A percentile compares a stretch with the other conserved stretches of the same genome.
phyloP scores from a whole-genome alignment of 2,888 invertebrate genomes.

The Zygogramma bicolorata region DNA sequence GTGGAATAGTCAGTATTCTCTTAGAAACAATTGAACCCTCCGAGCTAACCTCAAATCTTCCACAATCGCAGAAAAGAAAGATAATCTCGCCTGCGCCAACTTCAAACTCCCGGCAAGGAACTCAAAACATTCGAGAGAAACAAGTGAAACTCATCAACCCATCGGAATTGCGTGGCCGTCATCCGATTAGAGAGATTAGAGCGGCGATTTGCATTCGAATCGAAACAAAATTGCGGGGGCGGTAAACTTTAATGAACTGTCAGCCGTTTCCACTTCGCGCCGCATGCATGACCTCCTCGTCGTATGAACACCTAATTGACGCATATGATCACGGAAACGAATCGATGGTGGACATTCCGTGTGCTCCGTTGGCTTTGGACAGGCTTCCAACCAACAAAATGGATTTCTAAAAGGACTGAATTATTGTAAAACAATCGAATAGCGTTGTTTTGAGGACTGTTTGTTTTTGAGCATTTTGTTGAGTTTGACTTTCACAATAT shows the following conservation, averaged over 20 bases:
- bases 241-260: conserved; percentile 5
- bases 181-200: conserved; percentile 3
- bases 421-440: too few species aligned
- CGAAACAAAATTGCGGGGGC: background rate
- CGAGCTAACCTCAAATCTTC: background rate
- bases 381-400: too few species aligned
- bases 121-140: background rate
- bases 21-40: background rate
- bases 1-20: too few species aligned
- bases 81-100: background rate
- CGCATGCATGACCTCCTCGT: background rate
- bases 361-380: background rate
- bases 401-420: too few species aligned
- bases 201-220: conserved; percentile 7
- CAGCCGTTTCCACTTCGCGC: background rate
- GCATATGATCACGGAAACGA: background rate
- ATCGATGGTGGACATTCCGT: background rate
- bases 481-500: too few species aligned
- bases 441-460: too few species aligned
- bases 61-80: background rate
- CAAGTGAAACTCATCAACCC: background rate
- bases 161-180: background rate
- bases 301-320: background rate
- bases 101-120: background rate
- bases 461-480: too few species aligned